Conservation (phyloP, 2,113 vertebrate species). For the Lutjanus erythropterus region DNA sequence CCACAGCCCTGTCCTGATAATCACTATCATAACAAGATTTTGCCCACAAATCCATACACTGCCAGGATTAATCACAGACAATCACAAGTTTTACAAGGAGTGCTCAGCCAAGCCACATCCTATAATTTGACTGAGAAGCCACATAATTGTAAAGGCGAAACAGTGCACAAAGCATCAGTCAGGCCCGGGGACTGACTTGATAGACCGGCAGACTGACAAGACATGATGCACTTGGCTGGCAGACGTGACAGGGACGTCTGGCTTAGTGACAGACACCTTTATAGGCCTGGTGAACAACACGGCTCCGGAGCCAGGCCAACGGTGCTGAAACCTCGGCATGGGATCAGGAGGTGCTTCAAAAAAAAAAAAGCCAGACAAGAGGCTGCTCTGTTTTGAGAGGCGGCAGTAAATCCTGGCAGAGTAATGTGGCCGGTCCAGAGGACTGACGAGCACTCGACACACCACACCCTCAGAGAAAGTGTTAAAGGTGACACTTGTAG, state of each 20-base stretch:
- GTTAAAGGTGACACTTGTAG: slow-evolving; percentile 37
- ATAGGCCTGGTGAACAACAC: slow-evolving; percentile 64
- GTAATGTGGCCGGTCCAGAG: slow-evolving; percentile 41
- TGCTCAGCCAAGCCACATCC: slow-evolving; percentile 70
- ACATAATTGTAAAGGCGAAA: slow-evolving; percentile 38
- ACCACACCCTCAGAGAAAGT: slow-evolving; percentile 57
- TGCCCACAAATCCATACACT: slow-evolving; percentile 58
- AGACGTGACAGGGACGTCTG: slow-evolving; percentile 56
- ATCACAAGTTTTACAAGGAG: slow-evolving; percentile 61
- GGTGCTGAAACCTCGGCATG: slow-evolving; percentile 43
- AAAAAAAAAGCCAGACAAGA: slow-evolving; percentile 74
- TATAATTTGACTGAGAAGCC: slow-evolving; percentile 65
- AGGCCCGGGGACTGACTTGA: slow-evolving; percentile 19
- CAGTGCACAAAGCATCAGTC: slow-evolving; percentile 30
- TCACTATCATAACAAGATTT: slow-evolving; percentile 64
- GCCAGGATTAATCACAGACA: slow-evolving; percentile 73
- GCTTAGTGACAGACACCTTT: slow-evolving; percentile 71
- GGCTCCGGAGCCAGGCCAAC: slow-evolving; percentile 36
- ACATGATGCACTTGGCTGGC: slow-evolving; percentile 53
- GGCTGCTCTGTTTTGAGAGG: slow-evolving; percentile 68
- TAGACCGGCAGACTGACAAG: slow-evolving; percentile 36
- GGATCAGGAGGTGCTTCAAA: slow-evolving; percentile 64
- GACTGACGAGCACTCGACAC: slow-evolving; percentile 25
- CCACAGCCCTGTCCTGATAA: slow-evolving; percentile 59
- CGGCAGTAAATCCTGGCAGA: slow-evolving; percentile 61